Evolutionary conservation across 2,113 vertebrate genomes (phyloP).

Genomic region (Aplodontia rufa): DNA sequence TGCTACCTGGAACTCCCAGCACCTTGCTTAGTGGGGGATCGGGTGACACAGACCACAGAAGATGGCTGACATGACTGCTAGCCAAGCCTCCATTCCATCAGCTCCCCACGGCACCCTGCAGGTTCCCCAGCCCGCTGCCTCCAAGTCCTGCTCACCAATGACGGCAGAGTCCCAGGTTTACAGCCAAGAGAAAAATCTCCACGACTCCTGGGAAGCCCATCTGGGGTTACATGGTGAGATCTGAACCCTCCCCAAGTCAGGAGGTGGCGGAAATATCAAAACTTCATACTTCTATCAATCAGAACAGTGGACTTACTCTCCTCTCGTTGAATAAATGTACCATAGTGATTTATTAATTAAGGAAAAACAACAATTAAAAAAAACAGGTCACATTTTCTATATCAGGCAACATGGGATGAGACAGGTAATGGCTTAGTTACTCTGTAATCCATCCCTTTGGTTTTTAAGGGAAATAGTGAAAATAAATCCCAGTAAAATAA

Average conservation of each 20-base stretch:
- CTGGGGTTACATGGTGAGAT: not conserved
- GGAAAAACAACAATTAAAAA: not conserved
- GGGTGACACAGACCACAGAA: not conserved
- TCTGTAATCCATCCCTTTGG: not conserved
- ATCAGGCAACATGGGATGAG: not conserved
- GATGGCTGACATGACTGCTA: not conserved
- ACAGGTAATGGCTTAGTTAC: not conserved
- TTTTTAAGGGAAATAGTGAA: not conserved
- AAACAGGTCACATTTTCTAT: not conserved
- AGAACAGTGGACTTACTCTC: not conserved
- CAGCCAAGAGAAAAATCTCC: not conserved
- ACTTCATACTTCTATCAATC: not conserved
- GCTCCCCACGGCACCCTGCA: not conserved
- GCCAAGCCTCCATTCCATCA: not conserved
- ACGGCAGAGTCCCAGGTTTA: not conserved
- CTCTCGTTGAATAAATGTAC: not conserved
- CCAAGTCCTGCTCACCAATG: not conserved
- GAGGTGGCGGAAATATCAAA: not conserved
- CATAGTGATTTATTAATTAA: not conserved
- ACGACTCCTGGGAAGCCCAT: not conserved
- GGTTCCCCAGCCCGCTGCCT: no score
- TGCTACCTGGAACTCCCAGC: rapidly evolving
- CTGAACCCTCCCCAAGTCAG: not conserved
- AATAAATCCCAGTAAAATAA: not conserved
- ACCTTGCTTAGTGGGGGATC: not conserved